Evolutionary conservation across 2,888 invertebrate genomes (phyloP), one percentile per base, ranked within the genome.

Genomic region (Meteorus colon): DNA sequence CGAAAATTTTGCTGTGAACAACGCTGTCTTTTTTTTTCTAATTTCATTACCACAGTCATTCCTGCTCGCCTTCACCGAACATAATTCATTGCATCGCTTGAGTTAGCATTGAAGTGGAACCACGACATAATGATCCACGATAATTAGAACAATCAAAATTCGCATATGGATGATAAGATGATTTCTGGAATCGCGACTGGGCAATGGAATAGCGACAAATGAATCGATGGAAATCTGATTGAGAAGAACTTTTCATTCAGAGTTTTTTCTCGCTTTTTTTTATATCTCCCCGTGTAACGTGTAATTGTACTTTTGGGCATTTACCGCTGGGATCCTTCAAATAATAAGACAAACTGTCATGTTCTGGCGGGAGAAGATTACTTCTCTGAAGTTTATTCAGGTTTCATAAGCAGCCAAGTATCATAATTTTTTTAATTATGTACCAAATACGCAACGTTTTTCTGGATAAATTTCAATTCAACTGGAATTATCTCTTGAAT

Each of bases 141-240:
- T 66, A 41, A 66, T 66, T 45, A 66, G 41, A 66, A 19, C 41
- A 19, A 24, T 24, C 24, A 63, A 34, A 2, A 27, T 60, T 34
- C 34, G n/a, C 2, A n/a, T n/a, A 34, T 16, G 8, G 31, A 34
- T 63, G 34, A 63, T n/a, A 0, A n/a, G 41, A 41, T 66, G 66
- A 66, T 66, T 66, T 19, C 41, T 66, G 24, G 41, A 37, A 41
- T 41, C 41, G 41, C 66, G 10, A 66, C 41, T 66, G 41, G 10
- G 41, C 41, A 37, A 19, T 5, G 41, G 4, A 19, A 5, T 16
- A 16, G 41, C 66, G 41, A 6, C 41, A 34, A 37, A 37, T 66
- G 19, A 14, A 66, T 66, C 41, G 41, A 66, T 66, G 41, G 41
- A 41, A 19, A 4, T 37, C 10, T 24, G 66, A 66, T 66, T 41